Percentiles rank a stretch among this genome's conserved stretches.
phyloP scores from a whole-genome alignment of 2,113 vertebrate species.

The Pterocles gutturalis region DNA sequence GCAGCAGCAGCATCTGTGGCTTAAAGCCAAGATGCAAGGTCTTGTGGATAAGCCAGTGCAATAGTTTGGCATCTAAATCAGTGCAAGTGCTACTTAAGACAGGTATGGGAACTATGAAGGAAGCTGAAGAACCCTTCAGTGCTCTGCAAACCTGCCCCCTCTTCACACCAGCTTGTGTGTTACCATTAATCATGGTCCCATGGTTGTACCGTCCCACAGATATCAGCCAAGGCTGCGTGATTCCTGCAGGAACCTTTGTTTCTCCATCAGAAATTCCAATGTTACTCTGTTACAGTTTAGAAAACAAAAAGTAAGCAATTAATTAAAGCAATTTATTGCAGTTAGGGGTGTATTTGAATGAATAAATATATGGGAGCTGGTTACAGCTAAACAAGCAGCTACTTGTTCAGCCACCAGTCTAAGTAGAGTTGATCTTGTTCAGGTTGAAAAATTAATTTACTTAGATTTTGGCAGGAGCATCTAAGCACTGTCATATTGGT shows the following conservation, averaged over 20 bases:
- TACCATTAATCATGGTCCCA: not conserved
- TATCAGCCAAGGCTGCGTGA: not conserved
- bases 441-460: not conserved
- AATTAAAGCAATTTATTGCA: not conserved
- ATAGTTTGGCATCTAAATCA: not conserved
- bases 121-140: not conserved
- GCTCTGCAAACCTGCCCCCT: not conserved
- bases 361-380: not conserved
- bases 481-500: not conserved
- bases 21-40: not conserved
- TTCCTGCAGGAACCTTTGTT: not conserved
- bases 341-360: not conserved
- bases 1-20: not conserved
- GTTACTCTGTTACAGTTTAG: not conserved
- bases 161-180: not conserved
- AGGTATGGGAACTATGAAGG: not conserved
- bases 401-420: not conserved
- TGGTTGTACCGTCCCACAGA: not conserved
- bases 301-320: not conserved
- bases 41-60: not conserved
- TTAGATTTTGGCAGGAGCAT: not conserved
- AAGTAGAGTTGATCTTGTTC: not conserved
- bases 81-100: not conserved
- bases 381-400: not conserved
- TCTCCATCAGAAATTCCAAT: not conserved